A percentile compares a stretch with the other conserved stretches of the same genome.
phyloP scores from a whole-genome alignment of 1,140 invertebrate genomes.

The Dreissena rostriformis region DNA sequence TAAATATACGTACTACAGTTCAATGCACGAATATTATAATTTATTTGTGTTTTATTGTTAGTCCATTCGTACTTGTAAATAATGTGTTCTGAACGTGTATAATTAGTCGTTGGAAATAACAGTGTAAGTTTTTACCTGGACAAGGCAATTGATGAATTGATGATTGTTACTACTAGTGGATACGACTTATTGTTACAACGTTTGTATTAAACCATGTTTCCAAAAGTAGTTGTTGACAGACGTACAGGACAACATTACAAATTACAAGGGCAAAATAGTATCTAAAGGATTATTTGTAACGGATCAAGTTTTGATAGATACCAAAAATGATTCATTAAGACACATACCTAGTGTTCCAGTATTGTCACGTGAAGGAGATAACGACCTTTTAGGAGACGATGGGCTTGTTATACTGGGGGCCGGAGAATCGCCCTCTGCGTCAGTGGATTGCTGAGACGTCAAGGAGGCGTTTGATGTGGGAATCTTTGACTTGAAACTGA shows the following conservation, averaged over 20 bases:
- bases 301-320: slow-evolving; percentile 27
- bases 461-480: background rate
- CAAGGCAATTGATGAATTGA: slow-evolving; percentile 8
- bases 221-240: slow-evolving; percentile 3
- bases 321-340: slow-evolving; percentile 9
- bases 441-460: slow-evolving; percentile 26
- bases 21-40: slow-evolving; percentile 7
- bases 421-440: slow-evolving; percentile 19
- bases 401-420: slow-evolving; percentile 11
- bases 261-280: slow-evolving; percentile 24
- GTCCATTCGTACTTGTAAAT: slow-evolving; percentile 19
- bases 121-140: slow-evolving; percentile 3
- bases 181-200: slow-evolving; percentile 14
- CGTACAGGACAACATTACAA: slow-evolving; percentile 5
- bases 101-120: slow-evolving; percentile 15
- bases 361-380: slow-evolving; percentile 13
- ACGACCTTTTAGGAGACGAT: slow-evolving; percentile 25
- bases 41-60: slow-evolving; percentile 30
- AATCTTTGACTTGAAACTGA: slow-evolving; percentile 29
- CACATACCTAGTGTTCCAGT: slow-evolving; percentile 5
- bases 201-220: slow-evolving; percentile 5
- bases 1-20: slow-evolving; percentile 5
- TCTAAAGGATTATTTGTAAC: slow-evolving; percentile 29
- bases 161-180: slow-evolving; percentile 22
- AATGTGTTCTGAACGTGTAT: slow-evolving; percentile 26